Base-by-base conservation (phyloP, 1,140 invertebrate genomes). In the Atta colombica region DNA sequence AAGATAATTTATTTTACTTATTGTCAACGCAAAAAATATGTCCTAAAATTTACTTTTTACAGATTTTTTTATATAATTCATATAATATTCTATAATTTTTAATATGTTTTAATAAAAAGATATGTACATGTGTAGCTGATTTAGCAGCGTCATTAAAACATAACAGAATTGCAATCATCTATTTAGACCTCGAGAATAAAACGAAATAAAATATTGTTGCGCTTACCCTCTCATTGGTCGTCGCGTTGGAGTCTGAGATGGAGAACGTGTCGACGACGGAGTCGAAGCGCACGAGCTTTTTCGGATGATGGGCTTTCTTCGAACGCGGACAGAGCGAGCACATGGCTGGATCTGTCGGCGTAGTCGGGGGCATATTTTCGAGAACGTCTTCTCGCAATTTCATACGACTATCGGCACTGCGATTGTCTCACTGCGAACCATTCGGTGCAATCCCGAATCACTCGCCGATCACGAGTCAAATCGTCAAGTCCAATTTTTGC, bases 191-290 rank as follows among this genome's bases (percentile, higher is more conserved):
- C 25, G 39, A 39, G 14, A 75, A 21, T 63, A 14, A 63, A 77
- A 45, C n/a, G 55, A 49, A 28, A 49, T 61, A 25, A 31, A 66
- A 66, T 63, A 45, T 74, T 58, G 69, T 21, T 78, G 16, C 18
- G 58, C 94, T 96, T 96, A 96, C 96, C 96, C 95, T 96, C 87
- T 95, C 94, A 63, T 92, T 94, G 61, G 88, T 91, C 80, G 94
- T 87, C 39, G 94, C 94, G 85, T 94, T 95, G 89, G 93, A 95
- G 75, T 96, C 96, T 35, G 96, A 96, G 85, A 96, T 95, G 58
- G 96, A 96, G 91, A 96, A 96, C n/a, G 96, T 96, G 90, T 96
- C 96, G 87, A 96, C 96, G 85, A 96, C 94, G 4, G 96, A 96
- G 92, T 96, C 96, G 92, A 97, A 97, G 39, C 96, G 94, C 25